phyloP scores from a whole-genome alignment of 2,113 vertebrate species.

The Vimba vimba region DNA sequence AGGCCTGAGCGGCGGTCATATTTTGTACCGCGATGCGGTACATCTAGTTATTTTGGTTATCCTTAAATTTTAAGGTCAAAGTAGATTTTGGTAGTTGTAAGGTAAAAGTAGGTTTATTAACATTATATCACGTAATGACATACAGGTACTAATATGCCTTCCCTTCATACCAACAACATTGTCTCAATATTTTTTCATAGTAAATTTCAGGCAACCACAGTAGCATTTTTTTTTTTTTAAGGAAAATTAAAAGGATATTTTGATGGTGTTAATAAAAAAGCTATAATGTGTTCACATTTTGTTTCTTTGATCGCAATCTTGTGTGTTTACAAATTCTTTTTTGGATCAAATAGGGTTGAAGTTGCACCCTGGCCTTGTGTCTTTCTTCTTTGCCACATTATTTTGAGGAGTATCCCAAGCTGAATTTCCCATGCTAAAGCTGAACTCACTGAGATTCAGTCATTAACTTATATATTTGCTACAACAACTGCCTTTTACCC shows the following conservation, averaged over 20 bases:
- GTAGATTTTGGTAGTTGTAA: too few relatives aligned
- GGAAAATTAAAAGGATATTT: too few relatives aligned
- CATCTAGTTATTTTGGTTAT: too few relatives aligned
- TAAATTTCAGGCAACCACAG: not conserved
- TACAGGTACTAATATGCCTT: too few relatives aligned
- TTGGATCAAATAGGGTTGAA: not conserved
- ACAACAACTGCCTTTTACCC: constrained; percentile 24
- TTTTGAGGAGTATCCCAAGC: constrained; percentile 59
- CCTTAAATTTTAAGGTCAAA: too few relatives aligned
- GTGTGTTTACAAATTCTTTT: not conserved
- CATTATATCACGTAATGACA: too few relatives aligned
- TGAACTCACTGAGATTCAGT: constrained; percentile 63
- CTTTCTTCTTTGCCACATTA: constrained; percentile 47
- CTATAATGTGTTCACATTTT: not conserved
- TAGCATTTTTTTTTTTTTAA: not conserved
- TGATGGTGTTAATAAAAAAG: not conserved
- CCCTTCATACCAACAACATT: not conserved
- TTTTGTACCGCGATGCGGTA: too few relatives aligned
- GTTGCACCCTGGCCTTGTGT: not conserved
- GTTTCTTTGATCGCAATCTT: too few relatives aligned
- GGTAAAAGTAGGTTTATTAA: too few relatives aligned
- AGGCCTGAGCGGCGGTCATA: too few relatives aligned
- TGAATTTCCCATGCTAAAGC: constrained; percentile 47
- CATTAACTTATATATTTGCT: constrained; percentile 57
- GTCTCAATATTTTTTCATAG: not conserved